Conservation (phyloP, 2,888 invertebrate genomes). For the Argynnis bischoffii region DNA sequence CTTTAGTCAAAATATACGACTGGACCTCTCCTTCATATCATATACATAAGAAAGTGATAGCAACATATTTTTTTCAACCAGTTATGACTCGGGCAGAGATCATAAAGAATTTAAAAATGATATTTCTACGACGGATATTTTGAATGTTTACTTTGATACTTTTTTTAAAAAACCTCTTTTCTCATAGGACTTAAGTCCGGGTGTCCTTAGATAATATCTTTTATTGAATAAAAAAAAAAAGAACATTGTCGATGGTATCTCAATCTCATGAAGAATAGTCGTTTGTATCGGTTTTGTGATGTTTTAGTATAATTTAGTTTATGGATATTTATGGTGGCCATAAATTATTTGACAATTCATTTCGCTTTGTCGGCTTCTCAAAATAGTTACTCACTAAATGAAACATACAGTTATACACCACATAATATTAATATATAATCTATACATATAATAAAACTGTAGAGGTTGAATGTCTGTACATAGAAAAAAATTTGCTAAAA, state of each 20-base stretch:
- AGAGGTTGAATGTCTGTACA: too few species aligned
- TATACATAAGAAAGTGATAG: slow-evolving; percentile 44
- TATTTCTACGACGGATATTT: slow-evolving; percentile 58
- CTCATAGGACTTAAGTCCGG: slow-evolving; percentile 49
- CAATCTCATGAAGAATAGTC: slow-evolving; percentile 55
- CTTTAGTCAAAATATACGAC: slow-evolving; percentile 23
- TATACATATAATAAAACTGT: too few species aligned
- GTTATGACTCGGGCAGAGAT: slow-evolving; percentile 56
- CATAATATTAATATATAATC: too few species aligned
- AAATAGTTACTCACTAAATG: background rate
- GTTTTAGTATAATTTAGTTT: slow-evolving; percentile 9
- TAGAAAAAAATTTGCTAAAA: too few species aligned
- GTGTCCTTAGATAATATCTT: slow-evolving; percentile 61
- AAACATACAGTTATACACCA: too few species aligned
- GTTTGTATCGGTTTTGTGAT: slow-evolving; percentile 41
- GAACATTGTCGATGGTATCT: slow-evolving; percentile 54
- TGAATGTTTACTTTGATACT: slow-evolving; percentile 62
- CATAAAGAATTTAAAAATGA: slow-evolving; percentile 71
- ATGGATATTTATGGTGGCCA: slow-evolving; percentile 5
- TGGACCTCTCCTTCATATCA: slow-evolving; percentile 32
- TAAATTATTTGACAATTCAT: slow-evolving; percentile 15
- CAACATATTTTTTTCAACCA: slow-evolving; percentile 48
- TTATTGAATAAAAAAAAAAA: slow-evolving; percentile 54
- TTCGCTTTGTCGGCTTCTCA: slow-evolving; percentile 9
- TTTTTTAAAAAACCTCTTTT: slow-evolving; percentile 18